Conservation (phyloP, 2,888 invertebrate species). For the Reticulitermes lucifugus region DNA sequence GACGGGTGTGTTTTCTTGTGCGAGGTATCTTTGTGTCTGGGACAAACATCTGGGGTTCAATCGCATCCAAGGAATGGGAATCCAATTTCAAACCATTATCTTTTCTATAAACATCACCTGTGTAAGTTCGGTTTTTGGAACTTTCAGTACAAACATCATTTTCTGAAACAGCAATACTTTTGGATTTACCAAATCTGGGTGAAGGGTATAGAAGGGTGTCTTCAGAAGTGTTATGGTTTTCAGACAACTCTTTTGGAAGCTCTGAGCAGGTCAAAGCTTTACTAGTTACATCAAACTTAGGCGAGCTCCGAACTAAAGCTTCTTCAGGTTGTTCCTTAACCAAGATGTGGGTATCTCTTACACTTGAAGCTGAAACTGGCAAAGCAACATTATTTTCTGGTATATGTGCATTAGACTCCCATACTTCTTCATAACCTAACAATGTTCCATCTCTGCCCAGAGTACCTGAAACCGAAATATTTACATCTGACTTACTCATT, state of each 20-base stretch:
- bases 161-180: neutral
- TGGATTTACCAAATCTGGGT: conserved; percentile 42
- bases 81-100: conserved; percentile 45
- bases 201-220: conserved; percentile 45
- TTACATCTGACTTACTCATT: neutral
- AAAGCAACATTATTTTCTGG: neutral
- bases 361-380: neutral
- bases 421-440: conserved; percentile 57
- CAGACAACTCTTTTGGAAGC: neutral
- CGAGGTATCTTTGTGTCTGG: conserved; percentile 8
- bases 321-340: conserved; percentile 35
- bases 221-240: neutral
- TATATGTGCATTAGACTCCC: conserved; percentile 56
- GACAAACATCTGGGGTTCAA: conserved; percentile 48
- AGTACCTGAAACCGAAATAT: conserved; percentile 52
- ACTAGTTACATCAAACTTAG: conserved; percentile 3
- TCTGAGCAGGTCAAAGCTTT: neutral
- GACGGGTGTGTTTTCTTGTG: conserved; percentile 56
- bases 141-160: neutral
- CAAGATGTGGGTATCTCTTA: conserved; percentile 22
- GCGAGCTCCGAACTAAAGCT: conserved; percentile 18
- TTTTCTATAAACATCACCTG: conserved; percentile 24
- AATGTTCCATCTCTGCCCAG: conserved; percentile 57
- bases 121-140: neutral
- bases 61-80: conserved; percentile 56